phyloP scores from a whole-genome alignment of 2,113 vertebrate species.

The Excalfactoria chinensis region DNA sequence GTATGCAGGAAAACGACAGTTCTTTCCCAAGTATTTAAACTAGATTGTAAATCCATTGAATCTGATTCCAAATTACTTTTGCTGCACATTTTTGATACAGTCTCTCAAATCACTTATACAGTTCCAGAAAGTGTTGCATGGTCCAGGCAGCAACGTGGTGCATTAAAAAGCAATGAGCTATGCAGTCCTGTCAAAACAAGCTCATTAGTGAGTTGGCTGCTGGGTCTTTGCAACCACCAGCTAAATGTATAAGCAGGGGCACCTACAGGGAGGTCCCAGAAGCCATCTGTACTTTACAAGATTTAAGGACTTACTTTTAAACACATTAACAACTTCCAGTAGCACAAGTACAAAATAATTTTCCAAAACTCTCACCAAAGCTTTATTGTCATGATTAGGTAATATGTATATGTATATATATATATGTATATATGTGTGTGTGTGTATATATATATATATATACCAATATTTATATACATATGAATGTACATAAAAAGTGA shows the following conservation, averaged over 20 bases:
- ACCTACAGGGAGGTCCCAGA: conserved; percentile 54
- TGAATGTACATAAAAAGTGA: too few relatives aligned
- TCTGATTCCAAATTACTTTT: conserved; percentile 25
- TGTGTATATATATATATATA: too few relatives aligned
- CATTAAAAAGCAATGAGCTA: conserved; percentile 65
- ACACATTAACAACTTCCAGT: conserved; percentile 31
- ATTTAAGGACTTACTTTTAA: conserved; percentile 43
- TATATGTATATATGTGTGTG: too few relatives aligned
- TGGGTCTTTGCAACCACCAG: conserved; percentile 53
- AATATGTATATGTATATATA: too few relatives aligned
- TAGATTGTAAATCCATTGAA: background rate
- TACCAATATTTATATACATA: too few relatives aligned
- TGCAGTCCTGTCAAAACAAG: conserved; percentile 65
- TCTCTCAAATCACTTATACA: conserved; percentile 51
- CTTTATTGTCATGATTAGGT: conserved; percentile 25
- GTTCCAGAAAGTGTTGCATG: conserved; percentile 56
- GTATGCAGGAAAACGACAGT: background rate
- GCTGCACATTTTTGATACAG: conserved; percentile 7
- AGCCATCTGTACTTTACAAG: conserved; percentile 35
- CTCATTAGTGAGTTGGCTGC: conserved; percentile 62
- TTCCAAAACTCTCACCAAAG: conserved; percentile 27
- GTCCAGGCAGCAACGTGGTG: conserved; percentile 37
- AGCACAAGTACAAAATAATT: conserved; percentile 11
- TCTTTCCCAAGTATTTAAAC: background rate
- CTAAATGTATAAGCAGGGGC: conserved; percentile 51